phyloP scores from a whole-genome alignment of 2,113 vertebrate species.

The Meleagris gallopavo region DNA sequence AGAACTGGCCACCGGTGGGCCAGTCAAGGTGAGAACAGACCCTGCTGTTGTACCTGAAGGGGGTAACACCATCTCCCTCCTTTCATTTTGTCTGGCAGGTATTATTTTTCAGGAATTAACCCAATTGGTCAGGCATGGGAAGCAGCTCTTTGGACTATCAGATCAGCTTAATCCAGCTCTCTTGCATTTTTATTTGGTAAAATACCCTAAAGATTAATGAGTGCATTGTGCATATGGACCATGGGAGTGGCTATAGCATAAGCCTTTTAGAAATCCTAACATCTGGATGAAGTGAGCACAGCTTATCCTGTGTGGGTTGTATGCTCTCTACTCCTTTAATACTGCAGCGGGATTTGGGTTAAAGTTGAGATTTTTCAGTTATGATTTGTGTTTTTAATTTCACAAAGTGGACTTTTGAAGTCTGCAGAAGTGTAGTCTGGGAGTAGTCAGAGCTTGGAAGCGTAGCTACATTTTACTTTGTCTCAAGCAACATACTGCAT shows the following conservation, averaged over 20 bases:
- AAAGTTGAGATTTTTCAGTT: conserved; percentile 15
- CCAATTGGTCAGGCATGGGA: not conserved
- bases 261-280: conserved; percentile 42
- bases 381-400: conserved; percentile 28
- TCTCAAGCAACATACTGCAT: not conserved
- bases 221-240: not conserved
- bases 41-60: not conserved
- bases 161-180: conserved; percentile 25
- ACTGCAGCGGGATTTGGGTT: conserved; percentile 8
- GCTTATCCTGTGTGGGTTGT: not conserved
- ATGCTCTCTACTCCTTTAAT: not conserved
- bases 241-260: not conserved
- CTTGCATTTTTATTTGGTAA: conserved; percentile 26
- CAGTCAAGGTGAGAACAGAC: not conserved
- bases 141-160: not conserved
- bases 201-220: conserved; percentile 31
- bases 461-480: not conserved
- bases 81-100: not conserved
- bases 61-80: not conserved
- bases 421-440: not conserved
- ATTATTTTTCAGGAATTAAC: conserved; percentile 11
- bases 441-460: not conserved
- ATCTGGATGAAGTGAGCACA: conserved; percentile 16
- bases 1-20: not conserved
- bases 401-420: not conserved